Conservation (phyloP, 2,888 invertebrate genomes). For the Drosophila rellima region DNA sequence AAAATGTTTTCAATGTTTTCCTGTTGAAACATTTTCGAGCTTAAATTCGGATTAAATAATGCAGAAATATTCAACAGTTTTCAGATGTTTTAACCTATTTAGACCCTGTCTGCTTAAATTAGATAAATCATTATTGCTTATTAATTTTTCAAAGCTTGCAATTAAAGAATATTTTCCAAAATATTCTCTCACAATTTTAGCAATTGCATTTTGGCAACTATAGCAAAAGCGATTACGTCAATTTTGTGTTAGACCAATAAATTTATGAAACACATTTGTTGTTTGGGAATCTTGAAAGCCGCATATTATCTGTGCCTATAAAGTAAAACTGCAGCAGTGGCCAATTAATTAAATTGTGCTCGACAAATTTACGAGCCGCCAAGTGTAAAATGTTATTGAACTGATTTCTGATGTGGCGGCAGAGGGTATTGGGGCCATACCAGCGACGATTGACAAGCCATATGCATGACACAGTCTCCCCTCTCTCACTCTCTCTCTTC, state of each 20-base stretch:
- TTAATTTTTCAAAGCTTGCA: slow-evolving; percentile 17
- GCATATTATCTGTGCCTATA: slow-evolving; percentile 25
- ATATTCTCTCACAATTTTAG: slow-evolving; percentile 16
- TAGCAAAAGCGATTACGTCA: slow-evolving; percentile 50
- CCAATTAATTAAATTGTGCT: slow-evolving; percentile 72
- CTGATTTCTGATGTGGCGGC: slow-evolving; percentile 71
- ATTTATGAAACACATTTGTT: slow-evolving; percentile 30
- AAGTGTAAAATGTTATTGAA: slow-evolving; percentile 76
- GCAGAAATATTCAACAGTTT: slow-evolving; percentile 5
- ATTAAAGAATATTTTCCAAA: slow-evolving; percentile 24
- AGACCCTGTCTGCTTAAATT: slow-evolving; percentile 21
- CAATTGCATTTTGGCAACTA: slow-evolving; percentile 9
- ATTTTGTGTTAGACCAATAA: slow-evolving; percentile 27
- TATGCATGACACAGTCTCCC: slow-evolving; percentile 18
- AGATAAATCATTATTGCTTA: slow-evolving; percentile 11
- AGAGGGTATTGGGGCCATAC: slow-evolving; percentile 68
- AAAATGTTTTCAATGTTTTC: slow-evolving; percentile 53
- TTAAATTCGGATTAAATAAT: slow-evolving; percentile 7
- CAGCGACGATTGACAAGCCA: slow-evolving; percentile 69
- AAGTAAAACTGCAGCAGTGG: slow-evolving; percentile 64
- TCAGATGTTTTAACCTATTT: slow-evolving; percentile 15
- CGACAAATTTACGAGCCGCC: slow-evolving; percentile 77
- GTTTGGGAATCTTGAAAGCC: slow-evolving; percentile 36
- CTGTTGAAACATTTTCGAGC: slow-evolving; percentile 37
- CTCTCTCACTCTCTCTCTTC: background rate